A percentile compares a stretch with the other conserved stretches of the same genome.
Evolutionary conservation across 1,140 invertebrate species (phyloP).

Genomic region (Chionoecetes opilio): DNA sequence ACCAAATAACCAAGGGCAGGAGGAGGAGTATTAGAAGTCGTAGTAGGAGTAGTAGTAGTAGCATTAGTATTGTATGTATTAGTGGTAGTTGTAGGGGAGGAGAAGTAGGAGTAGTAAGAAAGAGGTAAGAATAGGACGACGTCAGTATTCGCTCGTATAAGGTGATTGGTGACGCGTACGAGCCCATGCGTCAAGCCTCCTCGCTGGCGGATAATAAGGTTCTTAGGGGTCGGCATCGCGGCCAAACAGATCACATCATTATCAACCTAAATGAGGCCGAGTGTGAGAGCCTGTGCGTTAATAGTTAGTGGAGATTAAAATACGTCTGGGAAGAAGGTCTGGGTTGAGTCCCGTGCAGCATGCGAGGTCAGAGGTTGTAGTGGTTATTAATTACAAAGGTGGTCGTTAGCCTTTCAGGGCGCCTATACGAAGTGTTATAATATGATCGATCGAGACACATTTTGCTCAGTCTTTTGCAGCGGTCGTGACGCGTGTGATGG

Average conservation of each 20-base stretch:
- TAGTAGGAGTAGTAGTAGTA: not conserved
- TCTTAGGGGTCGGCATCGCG: not conserved
- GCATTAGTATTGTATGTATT: no score
- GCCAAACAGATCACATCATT: constrained; percentile 35
- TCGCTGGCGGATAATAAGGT: not conserved
- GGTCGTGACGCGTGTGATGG: constrained; percentile 38
- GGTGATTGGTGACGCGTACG: not conserved
- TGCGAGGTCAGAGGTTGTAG: constrained; percentile 56
- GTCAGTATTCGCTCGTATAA: not conserved
- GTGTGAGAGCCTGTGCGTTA: not conserved
- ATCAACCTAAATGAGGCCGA: not conserved
- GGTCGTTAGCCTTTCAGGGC: constrained; percentile 24
- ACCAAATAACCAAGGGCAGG: not conserved
- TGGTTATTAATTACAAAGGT: constrained; percentile 59
- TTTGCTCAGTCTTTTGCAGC: not conserved
- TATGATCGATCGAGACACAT: constrained; percentile 66
- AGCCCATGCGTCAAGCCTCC: not conserved
- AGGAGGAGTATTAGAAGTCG: not conserved
- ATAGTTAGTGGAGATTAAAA: constrained; percentile 52
- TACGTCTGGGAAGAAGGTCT: constrained; percentile 52
- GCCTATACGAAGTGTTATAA: constrained; percentile 51
- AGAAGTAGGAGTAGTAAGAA: not conserved
- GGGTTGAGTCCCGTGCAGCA: not conserved
- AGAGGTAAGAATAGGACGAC: not conserved
- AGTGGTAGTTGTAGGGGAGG: not conserved